A percentile compares a stretch with the other conserved stretches of the same genome.
phyloP scores from a whole-genome alignment of 2,797 vertebrate genomes.

The Periparus ater region DNA sequence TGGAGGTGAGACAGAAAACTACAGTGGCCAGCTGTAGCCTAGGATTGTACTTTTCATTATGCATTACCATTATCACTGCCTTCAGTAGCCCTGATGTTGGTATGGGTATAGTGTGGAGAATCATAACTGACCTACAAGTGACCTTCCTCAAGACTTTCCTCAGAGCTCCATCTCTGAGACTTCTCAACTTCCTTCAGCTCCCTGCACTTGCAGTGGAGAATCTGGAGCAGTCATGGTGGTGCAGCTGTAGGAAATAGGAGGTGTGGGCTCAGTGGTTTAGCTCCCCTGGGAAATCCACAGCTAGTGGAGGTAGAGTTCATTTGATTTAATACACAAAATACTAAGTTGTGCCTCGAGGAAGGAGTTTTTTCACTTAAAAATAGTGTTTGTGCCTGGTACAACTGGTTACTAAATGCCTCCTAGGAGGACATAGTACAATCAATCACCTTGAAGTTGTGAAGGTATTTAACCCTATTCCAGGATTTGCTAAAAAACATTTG shows the following conservation, averaged over 20 bases:
- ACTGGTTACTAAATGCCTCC: neutral
- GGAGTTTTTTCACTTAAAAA: neutral
- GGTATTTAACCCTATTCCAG: neutral
- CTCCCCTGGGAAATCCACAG: neutral
- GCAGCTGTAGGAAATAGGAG: neutral
- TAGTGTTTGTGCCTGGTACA: neutral
- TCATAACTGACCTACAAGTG: rapidly evolving
- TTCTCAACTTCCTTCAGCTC: neutral
- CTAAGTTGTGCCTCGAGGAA: neutral
- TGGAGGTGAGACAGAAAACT: neutral
- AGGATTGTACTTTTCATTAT: neutral
- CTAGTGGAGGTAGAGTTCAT: neutral
- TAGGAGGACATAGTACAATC: neutral
- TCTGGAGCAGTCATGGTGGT: rapidly evolving
- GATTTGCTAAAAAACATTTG: neutral
- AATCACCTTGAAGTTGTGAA: neutral
- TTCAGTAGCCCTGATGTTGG: neutral
- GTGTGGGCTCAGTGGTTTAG: neutral
- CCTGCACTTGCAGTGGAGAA: neutral
- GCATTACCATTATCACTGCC: neutral
- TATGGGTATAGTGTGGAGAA: neutral
- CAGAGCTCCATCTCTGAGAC: neutral
- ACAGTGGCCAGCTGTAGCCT: rapidly evolving
- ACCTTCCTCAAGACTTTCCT: neutral
- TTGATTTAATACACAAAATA: neutral